Percentiles rank a stretch among this genome's conserved stretches.
Evolutionary conservation across 1,140 invertebrate species (phyloP).

Genomic region (silkworm (Bombyx mori)): DNA sequence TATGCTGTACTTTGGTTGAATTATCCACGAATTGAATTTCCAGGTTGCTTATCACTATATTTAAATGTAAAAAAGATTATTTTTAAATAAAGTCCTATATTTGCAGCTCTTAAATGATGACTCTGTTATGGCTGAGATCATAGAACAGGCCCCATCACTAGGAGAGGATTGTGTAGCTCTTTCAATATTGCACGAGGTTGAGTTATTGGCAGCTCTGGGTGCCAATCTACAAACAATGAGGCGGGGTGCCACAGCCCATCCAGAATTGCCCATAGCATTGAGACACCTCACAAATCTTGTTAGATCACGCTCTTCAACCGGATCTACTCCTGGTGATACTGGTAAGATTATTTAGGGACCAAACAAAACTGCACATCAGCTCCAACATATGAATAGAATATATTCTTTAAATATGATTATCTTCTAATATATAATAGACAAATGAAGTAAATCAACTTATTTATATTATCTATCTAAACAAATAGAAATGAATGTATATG

Average conservation of each 20-base stretch:
- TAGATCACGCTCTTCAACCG: slow-evolving; percentile 27
- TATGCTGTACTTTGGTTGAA: too few species aligned
- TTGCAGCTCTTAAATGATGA: slow-evolving; percentile 56
- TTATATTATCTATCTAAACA: too few species aligned
- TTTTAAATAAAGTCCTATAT: background rate
- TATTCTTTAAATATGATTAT: background rate
- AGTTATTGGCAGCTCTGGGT: slow-evolving; percentile 52
- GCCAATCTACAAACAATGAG: slow-evolving; percentile 57
- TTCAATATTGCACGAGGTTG: slow-evolving; percentile 59
- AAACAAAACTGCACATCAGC: background rate
- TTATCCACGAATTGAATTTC: too few species aligned
- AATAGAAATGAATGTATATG: too few species aligned
- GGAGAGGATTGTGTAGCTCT: slow-evolving; percentile 51
- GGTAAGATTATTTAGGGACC: slow-evolving; percentile 5
- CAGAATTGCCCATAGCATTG: slow-evolving; percentile 46
- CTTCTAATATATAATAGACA: slow-evolving; percentile 1
- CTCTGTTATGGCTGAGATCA: slow-evolving; percentile 51
- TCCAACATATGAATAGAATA: too few species aligned
- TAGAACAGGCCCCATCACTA: slow-evolving; percentile 48
- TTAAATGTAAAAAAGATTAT: too few species aligned
- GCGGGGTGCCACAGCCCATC: slow-evolving; percentile 47
- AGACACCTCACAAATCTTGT: slow-evolving; percentile 42
- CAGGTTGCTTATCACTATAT: too few species aligned
- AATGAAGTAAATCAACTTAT: background rate
- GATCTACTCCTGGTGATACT: slow-evolving; percentile 38